Conservation (phyloP, 2,888 invertebrate species). For the Teleiodes luculella region DNA sequence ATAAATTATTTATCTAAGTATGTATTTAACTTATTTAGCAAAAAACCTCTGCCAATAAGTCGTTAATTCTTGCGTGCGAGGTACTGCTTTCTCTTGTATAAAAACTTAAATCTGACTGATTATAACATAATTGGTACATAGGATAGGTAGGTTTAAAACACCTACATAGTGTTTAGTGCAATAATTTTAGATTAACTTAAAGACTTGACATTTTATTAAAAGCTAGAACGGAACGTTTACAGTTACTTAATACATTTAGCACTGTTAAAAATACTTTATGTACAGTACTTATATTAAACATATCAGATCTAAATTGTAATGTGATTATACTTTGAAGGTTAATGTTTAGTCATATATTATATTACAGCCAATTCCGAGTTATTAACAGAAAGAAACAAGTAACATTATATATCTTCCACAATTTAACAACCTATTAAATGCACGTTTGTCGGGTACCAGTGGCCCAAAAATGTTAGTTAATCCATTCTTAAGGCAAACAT, state of each 20-base stretch:
- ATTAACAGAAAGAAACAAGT: conserved; percentile 64
- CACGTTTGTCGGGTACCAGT: conserved; percentile 56
- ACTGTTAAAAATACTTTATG: conserved; percentile 11
- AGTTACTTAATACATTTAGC: conserved; percentile 1
- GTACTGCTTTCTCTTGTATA: conserved; percentile 36
- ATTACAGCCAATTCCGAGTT: conserved; percentile 39
- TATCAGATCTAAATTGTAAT: conserved; percentile 14
- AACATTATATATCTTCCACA: conserved; percentile 71
- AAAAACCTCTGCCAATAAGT: conserved; percentile 57
- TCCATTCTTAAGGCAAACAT: conserved; percentile 36
- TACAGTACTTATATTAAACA: conserved; percentile 12
- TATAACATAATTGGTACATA: conserved; percentile 37
- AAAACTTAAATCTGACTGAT: conserved; percentile 26
- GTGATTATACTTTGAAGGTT: not conserved
- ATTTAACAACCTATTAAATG: conserved; percentile 76
- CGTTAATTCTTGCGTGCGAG: conserved; percentile 42
- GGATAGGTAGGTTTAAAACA: no score
- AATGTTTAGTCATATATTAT: not conserved
- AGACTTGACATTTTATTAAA: conserved; percentile 21
- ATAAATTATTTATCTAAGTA: conserved; percentile 64
- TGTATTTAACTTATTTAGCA: conserved; percentile 48
- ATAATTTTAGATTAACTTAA: conserved; percentile 52
- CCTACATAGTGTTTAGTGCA: conserved; percentile 45
- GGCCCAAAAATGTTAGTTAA: conserved; percentile 43
- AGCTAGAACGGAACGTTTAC: conserved; percentile 19